Base-by-base conservation (phyloP, 1,140 invertebrate species). In the Heliconius melpomene region DNA sequence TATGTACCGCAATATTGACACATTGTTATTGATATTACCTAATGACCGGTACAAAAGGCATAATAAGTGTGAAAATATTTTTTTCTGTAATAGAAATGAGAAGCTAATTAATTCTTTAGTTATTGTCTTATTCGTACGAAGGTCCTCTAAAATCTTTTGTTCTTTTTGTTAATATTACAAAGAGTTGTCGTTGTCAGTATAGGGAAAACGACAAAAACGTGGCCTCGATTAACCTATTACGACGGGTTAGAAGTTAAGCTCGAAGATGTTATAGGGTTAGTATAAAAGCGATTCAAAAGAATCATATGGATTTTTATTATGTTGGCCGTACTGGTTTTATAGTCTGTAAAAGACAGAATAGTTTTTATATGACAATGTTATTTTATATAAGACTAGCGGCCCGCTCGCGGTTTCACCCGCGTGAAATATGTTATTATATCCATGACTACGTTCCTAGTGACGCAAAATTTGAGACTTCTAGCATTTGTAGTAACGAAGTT, bases 251-350 rank as follows among this genome's bases (percentile, higher is more conserved):
- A 16, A 66, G 60, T 66, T 66, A 60, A 66, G 60, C 60, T 66
- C 60, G 60, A 66, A 66, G 26, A 66, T 66, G 13, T 66, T 66
- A 26, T n/a, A 66, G 60, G 60, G 60, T 66, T 66, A 13, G 26
- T 66, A 66, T 26, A 26, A 66, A 66, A 66, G 26, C 60, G 23
- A 66, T 66, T 66, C 23, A 13, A 66, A 66, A 66, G 60, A 29
- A 29, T 66, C 60, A 66, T 66, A 66, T 66, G 60, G 9, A 29
- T 66, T 66, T 66, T 66, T 66, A 66, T 66, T 66, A 66, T 29
- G 60, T 60, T 60, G 9, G 57, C 11, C 1, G 23, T 66, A 66
- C 9, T 66, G 5, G 7, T 66, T 66, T 66, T 29, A 66, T 76
- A 40, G 60, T 71, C 60, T 77, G 40, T 23, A 77, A 77, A 32